Percentiles rank a stretch among this genome's conserved stretches.
Evolutionary conservation across 1,140 invertebrate species (phyloP).

Genomic region (Spodoptera litura): DNA sequence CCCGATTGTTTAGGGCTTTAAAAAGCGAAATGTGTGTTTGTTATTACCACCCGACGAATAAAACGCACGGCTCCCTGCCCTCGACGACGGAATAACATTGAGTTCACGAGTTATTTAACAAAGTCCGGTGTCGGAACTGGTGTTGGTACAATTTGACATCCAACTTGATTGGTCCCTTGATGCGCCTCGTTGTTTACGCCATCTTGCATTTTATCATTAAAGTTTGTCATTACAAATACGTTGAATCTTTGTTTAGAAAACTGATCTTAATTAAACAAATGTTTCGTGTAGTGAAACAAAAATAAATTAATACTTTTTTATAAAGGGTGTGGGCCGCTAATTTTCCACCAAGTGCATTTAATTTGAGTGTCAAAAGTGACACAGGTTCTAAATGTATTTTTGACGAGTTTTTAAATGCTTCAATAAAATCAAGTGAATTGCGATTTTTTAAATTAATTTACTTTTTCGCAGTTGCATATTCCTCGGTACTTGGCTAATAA

Average conservation of each 20-base stretch:
- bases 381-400: slow-evolving; percentile 6
- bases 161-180: background rate
- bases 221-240: background rate
- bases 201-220: background rate
- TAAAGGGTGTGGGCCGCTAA: background rate
- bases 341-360: background rate
- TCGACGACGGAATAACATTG: slow-evolving; percentile 22
- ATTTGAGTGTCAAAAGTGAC: background rate
- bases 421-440: slow-evolving; percentile 11
- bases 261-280: background rate
- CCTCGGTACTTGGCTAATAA: background rate
- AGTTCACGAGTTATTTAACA: slow-evolving; percentile 21
- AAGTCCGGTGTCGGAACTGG: slow-evolving; percentile 8
- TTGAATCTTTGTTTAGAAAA: too few species aligned
- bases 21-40: slow-evolving; percentile 45
- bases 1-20: slow-evolving; percentile 44
- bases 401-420: background rate
- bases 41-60: slow-evolving; percentile 39
- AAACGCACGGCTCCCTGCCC: slow-evolving; percentile 30
- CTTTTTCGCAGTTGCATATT: background rate
- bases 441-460: background rate
- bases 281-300: background rate
- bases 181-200: background rate
- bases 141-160: slow-evolving; percentile 1
- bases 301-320: background rate